These are phyloP conservation scores for Unio pictorum DNA, from an alignment of 2,888 invertebrate genomes.

Conservation along the genomic window DNA sequence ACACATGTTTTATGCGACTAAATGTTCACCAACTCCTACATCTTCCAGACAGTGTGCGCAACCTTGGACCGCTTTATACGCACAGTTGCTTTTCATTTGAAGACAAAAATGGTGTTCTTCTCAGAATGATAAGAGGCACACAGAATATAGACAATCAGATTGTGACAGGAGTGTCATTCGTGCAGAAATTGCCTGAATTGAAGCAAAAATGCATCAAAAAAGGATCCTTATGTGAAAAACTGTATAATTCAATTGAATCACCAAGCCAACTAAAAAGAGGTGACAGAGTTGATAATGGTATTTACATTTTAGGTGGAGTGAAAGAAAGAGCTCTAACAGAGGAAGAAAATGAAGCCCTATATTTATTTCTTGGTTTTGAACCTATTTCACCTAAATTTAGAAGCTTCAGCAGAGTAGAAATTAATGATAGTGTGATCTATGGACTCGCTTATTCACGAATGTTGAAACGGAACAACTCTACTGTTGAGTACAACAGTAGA, in stretches of 20 bases:
- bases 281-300: constrained; percentile 4
- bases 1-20: constrained; percentile 18
- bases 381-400: no score
- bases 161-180: no score
- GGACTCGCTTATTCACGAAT: constrained; percentile 19
- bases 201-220: not conserved
- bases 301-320: no score
- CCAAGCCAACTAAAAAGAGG: constrained; percentile 15
- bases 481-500: not conserved
- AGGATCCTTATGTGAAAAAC: constrained; percentile 10
- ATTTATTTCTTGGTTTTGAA: no score
- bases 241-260: constrained; percentile 22
- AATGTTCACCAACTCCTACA: constrained; percentile 35
- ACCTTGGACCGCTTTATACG: constrained; percentile 14
- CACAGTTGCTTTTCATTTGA: constrained; percentile 37
- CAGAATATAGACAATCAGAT: no score
- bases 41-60: constrained; percentile 29
- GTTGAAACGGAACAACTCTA: constrained; percentile 24
- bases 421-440: constrained; percentile 15
- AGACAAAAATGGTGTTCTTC: constrained; percentile 23
- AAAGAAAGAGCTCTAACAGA: no score
- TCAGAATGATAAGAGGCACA: no score
- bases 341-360: no score
- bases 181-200: no score
- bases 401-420: not conserved